Evolutionary conservation across 2,888 invertebrate species (phyloP), one percentile per base, ranked within the genome.

Genomic region (Cataglyphis altisquamis): DNA sequence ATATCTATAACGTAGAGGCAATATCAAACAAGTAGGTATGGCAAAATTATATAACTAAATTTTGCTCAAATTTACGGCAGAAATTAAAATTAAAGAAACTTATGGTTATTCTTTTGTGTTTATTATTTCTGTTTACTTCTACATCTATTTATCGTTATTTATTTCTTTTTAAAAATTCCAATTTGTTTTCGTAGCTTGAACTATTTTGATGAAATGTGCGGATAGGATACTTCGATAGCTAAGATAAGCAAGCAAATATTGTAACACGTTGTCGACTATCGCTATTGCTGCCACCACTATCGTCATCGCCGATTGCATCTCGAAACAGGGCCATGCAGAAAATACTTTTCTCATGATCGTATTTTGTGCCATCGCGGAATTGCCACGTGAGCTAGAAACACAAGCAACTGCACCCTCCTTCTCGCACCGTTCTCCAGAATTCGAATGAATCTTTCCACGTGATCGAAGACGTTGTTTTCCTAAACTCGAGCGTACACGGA

Each of bases 401-500:
- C 57, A 72, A 41, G 72, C 77, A 72, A 52, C 52, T 12, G 55
- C 41, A 32, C 72, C 21, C 72, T 21, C 5, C 48, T 52, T 15
- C n/a, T 12, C 12, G 3, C 29, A 29, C 1, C 67, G 18, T 48
- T 15, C 21, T 12, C 6, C 18, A 18, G 32, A 29, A 4, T 73
- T 78, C 41, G 29, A 21, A 72, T 72, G 32, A 63, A 70, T 67
- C 66, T 66, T 66, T 85, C 62, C 67, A 18, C 52, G 72, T 72
- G 74, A 84, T 77, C 63, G 70, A 77, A 57, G 63, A 72, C 15
- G 52, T 78, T 78, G 78, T 78, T 85, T 82, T 78, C 48, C 36
- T 52, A 80, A 80, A 83, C 84, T 84, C 63, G 25, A 45, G 4
- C 45, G 15, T 52, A 68, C 63, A 73, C 64, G 72, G 25, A 48